phyloP scores from a whole-genome alignment of 2,888 invertebrate genomes.

The Phragmatobia fuliginosa region DNA sequence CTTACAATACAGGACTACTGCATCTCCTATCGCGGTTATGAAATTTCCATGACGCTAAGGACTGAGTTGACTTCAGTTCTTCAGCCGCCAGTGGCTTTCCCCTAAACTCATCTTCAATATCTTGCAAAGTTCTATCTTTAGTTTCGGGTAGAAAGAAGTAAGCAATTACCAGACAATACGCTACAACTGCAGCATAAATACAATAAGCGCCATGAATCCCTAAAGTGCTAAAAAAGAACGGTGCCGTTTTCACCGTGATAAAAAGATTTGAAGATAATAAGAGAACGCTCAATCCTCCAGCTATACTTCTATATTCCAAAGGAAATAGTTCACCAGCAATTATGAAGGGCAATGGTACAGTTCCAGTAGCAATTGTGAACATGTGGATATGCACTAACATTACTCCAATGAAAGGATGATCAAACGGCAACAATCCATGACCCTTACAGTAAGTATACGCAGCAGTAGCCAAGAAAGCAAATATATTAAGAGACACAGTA shows the following conservation, averaged over 20 bases:
- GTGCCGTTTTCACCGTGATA: conserved; percentile 66
- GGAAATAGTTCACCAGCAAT: conserved; percentile 90
- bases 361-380: conserved; percentile 84
- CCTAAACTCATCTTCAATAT: conserved; percentile 73
- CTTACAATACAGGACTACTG: conserved; percentile 58
- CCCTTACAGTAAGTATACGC: conserved; percentile 62
- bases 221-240: conserved; percentile 59
- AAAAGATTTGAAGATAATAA: conserved; percentile 69
- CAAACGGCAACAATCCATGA: conserved; percentile 55
- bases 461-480: conserved; percentile 57
- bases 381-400: conserved; percentile 73
- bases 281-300: conserved; percentile 74
- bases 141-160: conserved; percentile 72
- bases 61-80: conserved; percentile 63
- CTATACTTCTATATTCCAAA: conserved; percentile 85
- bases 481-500: conserved; percentile 57
- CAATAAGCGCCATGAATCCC: conserved; percentile 68
- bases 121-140: conserved; percentile 71
- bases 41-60: conserved; percentile 59
- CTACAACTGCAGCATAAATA: conserved; percentile 64
- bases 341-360: conserved; percentile 89
- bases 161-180: conserved; percentile 63
- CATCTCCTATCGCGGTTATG: conserved; percentile 59
- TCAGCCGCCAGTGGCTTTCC: conserved; percentile 61
- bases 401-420: conserved; percentile 65